Percentiles rank a stretch among this genome's conserved stretches.
These are phyloP conservation scores for Oryzaephilus surinamensis DNA, from an alignment of 1,140 invertebrate genomes.

Conservation along the genomic window DNA sequence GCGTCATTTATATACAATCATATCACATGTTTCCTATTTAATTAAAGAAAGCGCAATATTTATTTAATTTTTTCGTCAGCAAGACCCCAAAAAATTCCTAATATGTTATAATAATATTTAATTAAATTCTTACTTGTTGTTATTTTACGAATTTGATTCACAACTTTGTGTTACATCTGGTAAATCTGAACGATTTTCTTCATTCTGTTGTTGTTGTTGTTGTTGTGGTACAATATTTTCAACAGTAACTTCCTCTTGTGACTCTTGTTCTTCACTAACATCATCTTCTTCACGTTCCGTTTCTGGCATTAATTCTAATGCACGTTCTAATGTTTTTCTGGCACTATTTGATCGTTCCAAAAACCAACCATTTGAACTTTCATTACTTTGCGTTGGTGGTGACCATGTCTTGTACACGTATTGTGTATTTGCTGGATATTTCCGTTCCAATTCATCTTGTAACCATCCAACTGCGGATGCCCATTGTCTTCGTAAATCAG, in stretches of 20 bases:
- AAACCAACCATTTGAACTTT: conserved; percentile 90
- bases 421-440: conserved; percentile 35
- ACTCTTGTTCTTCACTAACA: conserved; percentile 29
- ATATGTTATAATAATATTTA: conserved; percentile 20
- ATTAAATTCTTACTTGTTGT: too few species aligned
- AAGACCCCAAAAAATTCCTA: conserved; percentile 12
- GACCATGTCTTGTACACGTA: conserved; percentile 92
- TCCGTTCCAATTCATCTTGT: conserved; percentile 78
- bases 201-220: too few species aligned
- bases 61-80: conserved; percentile 5
- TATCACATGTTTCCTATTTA: conserved; percentile 29
- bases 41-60: conserved; percentile 8
- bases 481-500: conserved; percentile 79
- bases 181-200: conserved; percentile 16
- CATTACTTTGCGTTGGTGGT: conserved; percentile 84
- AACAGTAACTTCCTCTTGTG: conserved; percentile 22
- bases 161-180: conserved; percentile 29
- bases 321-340: conserved; percentile 75
- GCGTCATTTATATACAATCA: conserved; percentile 30
- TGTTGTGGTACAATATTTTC: neutral
- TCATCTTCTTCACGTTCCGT: conserved; percentile 45
- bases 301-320: conserved; percentile 70
- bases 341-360: conserved; percentile 90
- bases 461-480: conserved; percentile 83
- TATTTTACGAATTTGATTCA: too few species aligned